Evolutionary conservation across 2,113 vertebrate species (phyloP).

Genomic region (Ifrita kowaldi): DNA sequence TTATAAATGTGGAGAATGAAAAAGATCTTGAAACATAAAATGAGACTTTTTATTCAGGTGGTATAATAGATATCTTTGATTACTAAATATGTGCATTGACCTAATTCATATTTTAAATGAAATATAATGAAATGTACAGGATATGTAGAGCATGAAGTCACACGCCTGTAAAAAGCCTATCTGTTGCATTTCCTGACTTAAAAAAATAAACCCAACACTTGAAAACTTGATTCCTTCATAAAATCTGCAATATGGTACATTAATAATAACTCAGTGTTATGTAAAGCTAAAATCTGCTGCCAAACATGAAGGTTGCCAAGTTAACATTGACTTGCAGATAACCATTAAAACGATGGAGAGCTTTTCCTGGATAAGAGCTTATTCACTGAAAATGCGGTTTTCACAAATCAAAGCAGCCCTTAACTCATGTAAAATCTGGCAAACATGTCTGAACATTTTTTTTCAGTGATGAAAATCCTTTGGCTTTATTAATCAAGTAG

Average conservation of each 20-base stretch:
- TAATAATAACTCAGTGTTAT: not conserved
- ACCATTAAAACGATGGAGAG: not conserved
- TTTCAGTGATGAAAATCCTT: not conserved
- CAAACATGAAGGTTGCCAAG: not conserved
- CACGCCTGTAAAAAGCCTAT: not conserved
- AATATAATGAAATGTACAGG: not conserved
- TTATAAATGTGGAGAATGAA: not conserved
- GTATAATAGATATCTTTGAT: not conserved
- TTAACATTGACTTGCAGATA: not conserved
- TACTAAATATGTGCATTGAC: not conserved
- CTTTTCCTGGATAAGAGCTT: not conserved
- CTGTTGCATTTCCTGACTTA: not conserved
- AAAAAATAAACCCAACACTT: not conserved
- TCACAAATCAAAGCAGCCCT: conserved; percentile 19
- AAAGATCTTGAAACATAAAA: not conserved
- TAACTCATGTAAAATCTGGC: not conserved
- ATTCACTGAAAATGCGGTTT: not conserved
- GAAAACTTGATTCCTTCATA: not conserved
- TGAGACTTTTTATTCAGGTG: not conserved
- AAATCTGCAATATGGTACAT: not conserved
- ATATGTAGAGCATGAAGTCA: not conserved
- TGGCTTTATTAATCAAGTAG: not conserved
- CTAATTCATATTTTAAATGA: not conserved
- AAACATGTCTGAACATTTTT: not conserved
- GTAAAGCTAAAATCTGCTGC: not conserved